Evolutionary conservation across 1,140 invertebrate species (phyloP), one percentile per base, ranked within the genome.

Genomic region (Drosophila ananassae): DNA sequence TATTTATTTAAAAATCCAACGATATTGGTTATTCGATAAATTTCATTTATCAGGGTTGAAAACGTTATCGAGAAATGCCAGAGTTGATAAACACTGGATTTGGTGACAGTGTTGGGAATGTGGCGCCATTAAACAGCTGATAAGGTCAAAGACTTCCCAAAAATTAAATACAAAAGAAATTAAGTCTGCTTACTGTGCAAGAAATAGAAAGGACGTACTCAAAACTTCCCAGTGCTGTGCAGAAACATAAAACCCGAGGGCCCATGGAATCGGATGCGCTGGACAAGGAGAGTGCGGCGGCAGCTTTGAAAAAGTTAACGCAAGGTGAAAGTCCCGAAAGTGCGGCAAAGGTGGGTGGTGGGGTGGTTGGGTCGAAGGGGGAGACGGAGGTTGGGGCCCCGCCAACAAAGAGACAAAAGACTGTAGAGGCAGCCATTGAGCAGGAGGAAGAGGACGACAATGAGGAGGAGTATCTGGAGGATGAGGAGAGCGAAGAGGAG

Each of bases 201-300:
- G 56, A 34, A 48, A 48, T 13, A 12, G 22, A 59, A 57, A 21
- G 28, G 22, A 21, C 4, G 54, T 48, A 37, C 34, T 55, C 13
- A 39, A 56, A 12, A 48, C 44, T 24, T 30, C 54, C 24, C 25
- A 30, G 2, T 7, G 41, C n/a, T 7, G 30, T 32, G 9, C 17
- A 17, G 17, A 17, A 17, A 25, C 28, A 2, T 8, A 34, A 66
- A 83, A 37, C 61, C 50, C 47, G 64, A 30, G 39, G 28, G 17
- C 24, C 60, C 50, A 85, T 85, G 82, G 82, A 85, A 63, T 85
- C 82, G 77, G 82, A 85, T 85, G 71, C 81, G 44, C 76, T 79
- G 81, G 81, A 85, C 61, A 74, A 67, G 60, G 74, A 80, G 62
- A 78, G 81, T 64, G 51, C 61, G 34, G 57, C 66, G 50, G 54